Conservation (phyloP, 2,888 invertebrate species). For the Cerastis rubricosa region DNA sequence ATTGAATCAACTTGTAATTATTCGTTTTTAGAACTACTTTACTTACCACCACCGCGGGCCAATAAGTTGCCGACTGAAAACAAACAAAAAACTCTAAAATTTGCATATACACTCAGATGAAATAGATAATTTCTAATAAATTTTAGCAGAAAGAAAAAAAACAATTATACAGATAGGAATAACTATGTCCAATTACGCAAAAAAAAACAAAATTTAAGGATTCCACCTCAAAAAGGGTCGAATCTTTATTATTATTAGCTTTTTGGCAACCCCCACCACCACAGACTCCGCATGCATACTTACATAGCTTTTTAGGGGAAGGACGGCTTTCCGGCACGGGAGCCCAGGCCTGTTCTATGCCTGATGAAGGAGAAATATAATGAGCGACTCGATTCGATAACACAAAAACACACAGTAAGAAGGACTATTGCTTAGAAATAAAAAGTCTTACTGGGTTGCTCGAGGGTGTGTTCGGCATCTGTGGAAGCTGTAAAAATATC, state of each 20-base stretch:
- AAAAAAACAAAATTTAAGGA: not conserved
- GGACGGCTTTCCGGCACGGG: not conserved
- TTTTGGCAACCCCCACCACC: not conserved
- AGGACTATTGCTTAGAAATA: not conserved
- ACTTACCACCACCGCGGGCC: no score
- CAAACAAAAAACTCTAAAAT: no score
- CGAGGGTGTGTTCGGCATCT: no score
- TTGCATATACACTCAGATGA: no score
- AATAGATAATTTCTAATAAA: no score
- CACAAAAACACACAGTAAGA: not conserved
- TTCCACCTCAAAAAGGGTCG: not conserved
- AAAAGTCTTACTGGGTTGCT: no score
- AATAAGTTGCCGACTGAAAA: no score
- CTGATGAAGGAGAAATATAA: slow-evolving; percentile 16
- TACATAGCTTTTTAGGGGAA: slow-evolving; percentile 32
- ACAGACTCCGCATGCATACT: slow-evolving; percentile 20
- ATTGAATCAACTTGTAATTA: no score
- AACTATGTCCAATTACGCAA: no score
- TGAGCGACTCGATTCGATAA: not conserved
- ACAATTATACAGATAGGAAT: no score
- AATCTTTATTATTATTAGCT: not conserved
- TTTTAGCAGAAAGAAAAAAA: no score
- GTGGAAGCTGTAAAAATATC: not conserved
- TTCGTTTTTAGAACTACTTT: no score
- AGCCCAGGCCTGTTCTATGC: not conserved